Conservation (phyloP, 2,797 vertebrate genomes). For the Columba guinea region DNA sequence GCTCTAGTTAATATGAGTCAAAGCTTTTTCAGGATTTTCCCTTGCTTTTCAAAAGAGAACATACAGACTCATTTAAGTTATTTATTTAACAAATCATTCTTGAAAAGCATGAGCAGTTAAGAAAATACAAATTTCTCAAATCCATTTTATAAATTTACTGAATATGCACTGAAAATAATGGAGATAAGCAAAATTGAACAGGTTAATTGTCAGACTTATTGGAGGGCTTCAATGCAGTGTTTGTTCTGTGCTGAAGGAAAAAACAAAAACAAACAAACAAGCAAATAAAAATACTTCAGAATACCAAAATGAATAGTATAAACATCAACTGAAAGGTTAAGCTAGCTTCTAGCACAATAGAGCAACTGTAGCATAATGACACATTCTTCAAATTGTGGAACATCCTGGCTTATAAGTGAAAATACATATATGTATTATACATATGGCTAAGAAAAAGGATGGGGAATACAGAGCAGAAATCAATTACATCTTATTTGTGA, state of each 20-base stretch:
- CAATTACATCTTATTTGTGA: background rate
- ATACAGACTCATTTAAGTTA: background rate
- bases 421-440: background rate
- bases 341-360: background rate
- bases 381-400: background rate
- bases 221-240: background rate
- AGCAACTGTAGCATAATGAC: background rate
- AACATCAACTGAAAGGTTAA: background rate
- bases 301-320: background rate
- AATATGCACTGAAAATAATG: background rate
- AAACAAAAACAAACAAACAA: background rate
- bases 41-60: background rate
- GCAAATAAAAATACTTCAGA: background rate
- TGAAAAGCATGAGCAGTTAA: background rate
- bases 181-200: background rate
- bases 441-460: background rate
- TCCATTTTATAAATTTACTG: background rate
- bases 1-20: background rate
- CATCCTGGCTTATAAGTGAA: background rate
- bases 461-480: background rate
- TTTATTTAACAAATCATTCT: background rate
- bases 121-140: background rate
- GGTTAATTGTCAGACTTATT: background rate
- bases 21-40: background rate
- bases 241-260: background rate